Base-by-base conservation (phyloP, 2,888 invertebrate species). In the Ferdinandea cuprea region DNA sequence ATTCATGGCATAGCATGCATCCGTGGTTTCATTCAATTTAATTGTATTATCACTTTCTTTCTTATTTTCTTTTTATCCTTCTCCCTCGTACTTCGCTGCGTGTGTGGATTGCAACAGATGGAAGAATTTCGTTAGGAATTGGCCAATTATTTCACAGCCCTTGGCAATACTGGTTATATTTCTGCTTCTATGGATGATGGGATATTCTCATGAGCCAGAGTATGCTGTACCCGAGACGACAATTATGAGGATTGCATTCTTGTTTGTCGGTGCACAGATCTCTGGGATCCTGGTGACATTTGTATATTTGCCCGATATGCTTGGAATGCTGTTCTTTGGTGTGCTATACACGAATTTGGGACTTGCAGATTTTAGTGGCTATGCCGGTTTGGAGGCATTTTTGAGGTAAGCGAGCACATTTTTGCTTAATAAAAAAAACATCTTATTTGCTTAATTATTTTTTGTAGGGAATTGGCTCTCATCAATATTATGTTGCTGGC, bases 401-500 rank as follows among this genome's bases (percentile, higher is more conserved):
- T 86, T 93, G 42, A 91, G 93, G 93, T 92, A 86, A 87, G 84
- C 1, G 6, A 37, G 6, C 42, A 9, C 21, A 8, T 58, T 50
- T 44, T 44, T 13, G 8, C 7, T 1, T 17, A 13, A 2, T 15
- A 35, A 35, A 35, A 11, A 1, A 9, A 0, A 11, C 2, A 17
- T 3, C n/a, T 4, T 15, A n/a, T n/a, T 0, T 40, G 9, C 7
- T 1, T 42, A 3, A 40, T 9, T 13, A 13, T 11, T 30, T 48
- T 11, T 40, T 63, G 4, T 87, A 94, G 94, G 87, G 93, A 92
- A 88, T 89, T 93, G 85, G 94, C 94, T 3, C 89, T 94, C 86
- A 93, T 93, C 8, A 93, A 94, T 85, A 94, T 94, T 69, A 92
- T 94, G 89, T 90, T 93, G 13, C 91, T 94, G 79, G 94, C 94